A percentile compares a stretch with the other conserved stretches of the same genome.
phyloP scores from a whole-genome alignment of 2,113 vertebrate genomes.

The Pluvianellus socialis region DNA sequence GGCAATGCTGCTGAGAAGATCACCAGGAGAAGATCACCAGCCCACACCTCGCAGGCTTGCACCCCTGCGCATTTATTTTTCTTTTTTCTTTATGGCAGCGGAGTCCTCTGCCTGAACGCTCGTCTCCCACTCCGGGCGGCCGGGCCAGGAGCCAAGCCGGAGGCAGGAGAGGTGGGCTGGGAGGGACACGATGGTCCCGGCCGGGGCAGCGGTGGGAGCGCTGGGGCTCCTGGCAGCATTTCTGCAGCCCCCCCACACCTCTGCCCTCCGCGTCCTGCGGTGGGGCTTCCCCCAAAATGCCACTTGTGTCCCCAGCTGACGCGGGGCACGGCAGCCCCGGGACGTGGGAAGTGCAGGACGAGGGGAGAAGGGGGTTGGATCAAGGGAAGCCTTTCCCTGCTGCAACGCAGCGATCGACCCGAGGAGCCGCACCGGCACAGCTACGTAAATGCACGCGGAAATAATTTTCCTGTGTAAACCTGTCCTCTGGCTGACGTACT shows the following conservation, averaged over 20 bases:
- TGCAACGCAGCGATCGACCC: accelerated
- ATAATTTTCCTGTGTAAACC: neutral
- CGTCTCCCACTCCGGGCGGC: neutral
- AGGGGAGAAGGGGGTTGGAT: neutral
- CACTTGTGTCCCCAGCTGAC: neutral
- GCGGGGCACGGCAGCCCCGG: neutral
- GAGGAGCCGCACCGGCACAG: neutral
- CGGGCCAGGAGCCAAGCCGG: neutral
- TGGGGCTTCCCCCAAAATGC: neutral
- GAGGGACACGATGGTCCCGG: accelerated
- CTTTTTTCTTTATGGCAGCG: neutral
- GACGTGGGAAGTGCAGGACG: accelerated
- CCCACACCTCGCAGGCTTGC: neutral
- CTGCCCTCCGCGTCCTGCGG: accelerated
- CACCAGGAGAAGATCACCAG: neutral
- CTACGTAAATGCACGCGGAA: neutral
- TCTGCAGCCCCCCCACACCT: neutral
- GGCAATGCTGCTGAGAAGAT: neutral
- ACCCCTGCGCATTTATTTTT: neutral
- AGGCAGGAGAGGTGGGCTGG: neutral
- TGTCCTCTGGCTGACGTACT: neutral
- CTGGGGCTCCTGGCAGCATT: neutral
- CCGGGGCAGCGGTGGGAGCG: neutral
- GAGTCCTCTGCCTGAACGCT: neutral
- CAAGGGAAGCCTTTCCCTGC: neutral